Evolutionary conservation across 1,140 invertebrate genomes (phyloP).

Genomic region (Conus betulinus): DNA sequence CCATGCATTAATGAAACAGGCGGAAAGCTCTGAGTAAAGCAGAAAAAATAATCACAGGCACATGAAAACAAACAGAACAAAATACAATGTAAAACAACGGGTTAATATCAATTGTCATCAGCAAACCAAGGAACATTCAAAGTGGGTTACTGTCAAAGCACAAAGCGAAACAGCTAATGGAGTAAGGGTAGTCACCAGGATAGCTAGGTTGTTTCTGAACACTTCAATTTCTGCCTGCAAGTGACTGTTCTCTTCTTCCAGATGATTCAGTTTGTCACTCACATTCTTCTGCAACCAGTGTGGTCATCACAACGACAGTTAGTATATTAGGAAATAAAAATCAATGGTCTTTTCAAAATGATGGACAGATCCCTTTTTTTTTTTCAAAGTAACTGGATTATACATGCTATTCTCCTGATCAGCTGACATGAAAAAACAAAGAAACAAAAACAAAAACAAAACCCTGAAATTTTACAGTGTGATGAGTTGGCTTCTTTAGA

Average conservation of each 20-base stretch:
- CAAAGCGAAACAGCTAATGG: slow-evolving; percentile 25
- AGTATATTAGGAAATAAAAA: no score
- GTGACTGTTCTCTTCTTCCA: slow-evolving; percentile 34
- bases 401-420: no score
- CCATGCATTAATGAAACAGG: no score
- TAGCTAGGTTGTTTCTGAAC: slow-evolving; percentile 37
- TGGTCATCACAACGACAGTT: neutral
- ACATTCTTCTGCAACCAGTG: slow-evolving; percentile 18
- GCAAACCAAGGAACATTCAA: neutral
- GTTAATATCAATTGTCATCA: neutral
- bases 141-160: slow-evolving; percentile 11
- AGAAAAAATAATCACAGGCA: neutral
- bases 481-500: no score
- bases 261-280: slow-evolving; percentile 30
- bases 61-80: neutral
- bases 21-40: neutral
- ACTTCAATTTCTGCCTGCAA: slow-evolving; percentile 34
- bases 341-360: no score
- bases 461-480: no score
- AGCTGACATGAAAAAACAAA: no score
- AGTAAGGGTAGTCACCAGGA: slow-evolving; percentile 37
- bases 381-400: no score
- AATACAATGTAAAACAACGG: neutral
- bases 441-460: no score
- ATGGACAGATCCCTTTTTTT: no score